Base-by-base conservation (phyloP, 1,140 invertebrate species). In the Formica exsecta region DNA sequence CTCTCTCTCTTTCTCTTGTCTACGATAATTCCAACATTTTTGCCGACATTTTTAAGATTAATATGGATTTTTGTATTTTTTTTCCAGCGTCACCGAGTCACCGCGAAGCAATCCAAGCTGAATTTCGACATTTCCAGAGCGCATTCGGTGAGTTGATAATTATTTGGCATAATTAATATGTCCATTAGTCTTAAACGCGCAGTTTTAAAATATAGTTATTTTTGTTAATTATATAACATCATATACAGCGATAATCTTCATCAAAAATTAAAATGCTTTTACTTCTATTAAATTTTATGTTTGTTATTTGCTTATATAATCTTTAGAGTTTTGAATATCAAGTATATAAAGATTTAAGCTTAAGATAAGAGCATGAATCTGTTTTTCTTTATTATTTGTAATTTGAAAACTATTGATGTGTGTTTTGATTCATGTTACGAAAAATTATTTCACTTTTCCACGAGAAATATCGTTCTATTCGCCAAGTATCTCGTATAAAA, bases 71-170 rank as follows among this genome's bases (percentile, higher is more conserved):
- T 29, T 62, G 11, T 9, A 32, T 16, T 57, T 70, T 48, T 65
- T 80, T 59, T 66, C 13, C 79, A 81, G 79, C 38, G 19, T 38
- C 66, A 59, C 25, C 79, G 79, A 81, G 25, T 41, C 51, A 81
- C 19, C 25, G 38, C 66, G 36, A 71, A 71, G 66, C 79, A 61
- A 51, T 32, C 66, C 36, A 73, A 61, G 22, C 38, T 44, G 79
- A 57, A 71, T 73, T 71, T 29, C 66, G 9, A 41, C 66, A 54
- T 71, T 71, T 81, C 65, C 79, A 71, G 36, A 44, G 38, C 54
- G 38, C 38, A 4, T 48, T 73, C n/a, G 79, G 79, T 83, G 54
- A 83, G 79, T 73, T 22, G 66, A 81, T 38, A 44, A 59, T 83
- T 83, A 83, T 83, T 83, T 73, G 0, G 29, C 25, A 59, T 25